A percentile compares a stretch with the other conserved stretches of the same genome.
Conservation (phyloP, 2,113 vertebrate genomes). For the Loxodonta africana region DNA sequence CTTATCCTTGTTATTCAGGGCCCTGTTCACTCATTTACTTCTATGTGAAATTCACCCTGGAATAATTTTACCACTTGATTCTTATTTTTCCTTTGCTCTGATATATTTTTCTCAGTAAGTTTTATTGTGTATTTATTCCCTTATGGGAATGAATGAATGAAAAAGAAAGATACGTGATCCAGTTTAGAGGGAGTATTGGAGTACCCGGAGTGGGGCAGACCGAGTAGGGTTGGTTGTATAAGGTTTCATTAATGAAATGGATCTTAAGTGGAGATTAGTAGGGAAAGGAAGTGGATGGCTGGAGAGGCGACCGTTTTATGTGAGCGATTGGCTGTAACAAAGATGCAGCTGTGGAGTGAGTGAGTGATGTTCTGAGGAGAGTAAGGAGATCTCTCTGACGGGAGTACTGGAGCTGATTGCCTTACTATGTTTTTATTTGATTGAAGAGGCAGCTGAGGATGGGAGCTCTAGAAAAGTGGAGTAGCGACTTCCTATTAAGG, state of each 20-base stretch:
- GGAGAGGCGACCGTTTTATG: neutral
- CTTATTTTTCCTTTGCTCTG: constrained; percentile 25
- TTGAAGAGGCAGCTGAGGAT: constrained; percentile 59
- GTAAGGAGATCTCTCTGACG: constrained; percentile 44
- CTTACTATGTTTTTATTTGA: constrained; percentile 58
- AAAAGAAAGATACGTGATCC: neutral
- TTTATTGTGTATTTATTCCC: neutral
- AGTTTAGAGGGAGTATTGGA: neutral
- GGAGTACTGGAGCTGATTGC: neutral
- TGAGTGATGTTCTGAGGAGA: constrained; percentile 59
- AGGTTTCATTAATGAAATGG: constrained; percentile 69
- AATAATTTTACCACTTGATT: neutral
- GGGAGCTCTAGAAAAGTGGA: neutral
- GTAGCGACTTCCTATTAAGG: neutral
- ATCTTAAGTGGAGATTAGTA: constrained; percentile 74
- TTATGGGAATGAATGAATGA: neutral
- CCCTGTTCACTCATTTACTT: neutral
- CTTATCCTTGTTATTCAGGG: neutral
- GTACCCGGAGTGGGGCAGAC: neutral
- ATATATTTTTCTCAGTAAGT: neutral
- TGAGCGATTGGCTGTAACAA: neutral
- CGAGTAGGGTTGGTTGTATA: neutral
- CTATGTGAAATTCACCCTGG: neutral
- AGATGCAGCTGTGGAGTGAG: constrained; percentile 63
- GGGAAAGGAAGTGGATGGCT: constrained; percentile 56